These are phyloP conservation scores for Limnodromus scolopaceus DNA, from an alignment of 2,797 vertebrate species.

Conservation along the genomic window DNA sequence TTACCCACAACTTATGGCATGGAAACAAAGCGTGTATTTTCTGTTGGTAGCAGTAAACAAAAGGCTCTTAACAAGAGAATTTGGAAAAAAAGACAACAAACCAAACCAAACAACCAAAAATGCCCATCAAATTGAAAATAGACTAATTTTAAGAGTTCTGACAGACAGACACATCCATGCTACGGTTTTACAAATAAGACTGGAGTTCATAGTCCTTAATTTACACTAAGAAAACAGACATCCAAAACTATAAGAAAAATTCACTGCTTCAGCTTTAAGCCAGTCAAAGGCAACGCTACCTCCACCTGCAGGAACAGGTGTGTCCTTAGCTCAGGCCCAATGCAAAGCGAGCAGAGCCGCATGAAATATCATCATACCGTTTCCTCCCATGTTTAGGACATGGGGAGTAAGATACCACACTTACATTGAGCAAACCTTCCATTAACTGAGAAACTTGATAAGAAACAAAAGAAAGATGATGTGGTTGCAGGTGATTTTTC, in stretches of 20 bases:
- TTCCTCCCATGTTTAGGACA: background rate
- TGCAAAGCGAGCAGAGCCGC: background rate
- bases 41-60: background rate
- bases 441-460: slow-evolving; percentile 3
- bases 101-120: background rate
- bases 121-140: background rate
- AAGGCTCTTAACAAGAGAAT: background rate
- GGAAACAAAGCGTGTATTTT: background rate
- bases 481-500: slow-evolving; percentile 14
- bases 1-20: background rate
- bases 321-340: background rate
- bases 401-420: background rate
- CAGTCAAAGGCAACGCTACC: background rate
- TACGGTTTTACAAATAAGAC: background rate
- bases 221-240: background rate
- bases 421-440: background rate
- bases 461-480: slow-evolving; percentile 18
- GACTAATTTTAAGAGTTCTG: background rate
- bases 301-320: background rate
- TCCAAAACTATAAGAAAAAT: background rate
- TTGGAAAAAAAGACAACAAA: background rate
- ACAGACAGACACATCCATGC: background rate
- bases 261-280: background rate
- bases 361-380: background rate
- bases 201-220: background rate